A percentile compares a stretch with the other conserved stretches of the same genome.
Conservation (phyloP, 2,888 invertebrate genomes). For the Thymelicus lineola region DNA sequence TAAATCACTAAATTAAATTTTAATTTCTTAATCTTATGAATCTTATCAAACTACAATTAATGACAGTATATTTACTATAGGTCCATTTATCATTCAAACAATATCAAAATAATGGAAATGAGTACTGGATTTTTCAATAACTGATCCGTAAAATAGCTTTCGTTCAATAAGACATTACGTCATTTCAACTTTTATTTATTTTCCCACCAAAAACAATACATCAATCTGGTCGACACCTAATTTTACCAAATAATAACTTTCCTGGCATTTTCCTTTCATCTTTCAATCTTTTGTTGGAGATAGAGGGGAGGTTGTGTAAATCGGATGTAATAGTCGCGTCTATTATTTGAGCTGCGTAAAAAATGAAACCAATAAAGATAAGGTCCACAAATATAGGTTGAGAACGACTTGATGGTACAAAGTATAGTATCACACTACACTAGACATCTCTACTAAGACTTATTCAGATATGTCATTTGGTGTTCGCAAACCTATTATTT, state of each 20-base stretch:
- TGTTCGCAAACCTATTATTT: no score
- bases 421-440: no score
- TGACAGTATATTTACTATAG: no score
- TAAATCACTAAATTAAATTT: no score
- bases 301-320: slow-evolving; percentile 50
- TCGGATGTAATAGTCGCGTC: slow-evolving; percentile 45
- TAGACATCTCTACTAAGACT: no score
- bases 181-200: slow-evolving; percentile 39
- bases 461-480: no score
- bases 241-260: slow-evolving; percentile 73
- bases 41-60: no score
- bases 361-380: slow-evolving; percentile 23
- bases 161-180: neutral
- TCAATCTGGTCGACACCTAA: slow-evolving; percentile 72
- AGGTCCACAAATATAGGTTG: slow-evolving; percentile 6
- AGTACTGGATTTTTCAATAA: neutral
- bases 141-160: slow-evolving; percentile 20
- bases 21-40: no score
- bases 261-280: slow-evolving; percentile 56
- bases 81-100: no score
- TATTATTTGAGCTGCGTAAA: slow-evolving; percentile 25
- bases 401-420: neutral
- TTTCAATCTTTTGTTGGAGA: slow-evolving; percentile 52
- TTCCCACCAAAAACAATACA: slow-evolving; percentile 61
- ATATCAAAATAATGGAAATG: neutral